Percentiles rank a stretch among this genome's conserved stretches.
Conservation (phyloP, 2,797 vertebrate species). For the Ctenopoma multispine region DNA sequence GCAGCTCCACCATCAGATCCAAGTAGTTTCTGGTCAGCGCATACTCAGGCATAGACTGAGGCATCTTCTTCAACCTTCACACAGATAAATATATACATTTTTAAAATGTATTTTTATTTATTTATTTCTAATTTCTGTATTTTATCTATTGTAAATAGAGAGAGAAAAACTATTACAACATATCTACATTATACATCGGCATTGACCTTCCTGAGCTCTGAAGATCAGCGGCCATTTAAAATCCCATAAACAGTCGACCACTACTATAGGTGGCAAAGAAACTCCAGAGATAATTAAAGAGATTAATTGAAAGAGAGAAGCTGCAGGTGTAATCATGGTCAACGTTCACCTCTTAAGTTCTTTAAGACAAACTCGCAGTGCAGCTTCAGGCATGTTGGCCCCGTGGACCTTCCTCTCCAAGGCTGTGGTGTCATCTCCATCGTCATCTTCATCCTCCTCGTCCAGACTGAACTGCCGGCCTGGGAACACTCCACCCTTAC, state of each 20-base stretch:
- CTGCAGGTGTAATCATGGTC: background rate
- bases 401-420: slow-evolving; percentile 92
- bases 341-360: slow-evolving; percentile 92
- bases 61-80: slow-evolving; percentile 96
- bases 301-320: no score
- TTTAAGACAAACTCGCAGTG: slow-evolving; percentile 93
- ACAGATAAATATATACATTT: slow-evolving; percentile 11
- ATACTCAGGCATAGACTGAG: slow-evolving; percentile 98
- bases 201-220: no score
- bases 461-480: slow-evolving; percentile 84
- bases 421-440: slow-evolving; percentile 88
- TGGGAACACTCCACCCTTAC: slow-evolving; percentile 84
- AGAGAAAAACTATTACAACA: no score
- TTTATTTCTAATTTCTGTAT: no score
- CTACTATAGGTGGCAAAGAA: background rate
- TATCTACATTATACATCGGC: no score
- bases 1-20: slow-evolving; percentile 97
- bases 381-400: slow-evolving; percentile 93
- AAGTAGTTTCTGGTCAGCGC: slow-evolving; percentile 96
- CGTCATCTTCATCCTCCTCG: slow-evolving; percentile 94
- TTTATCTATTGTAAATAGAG: no score
- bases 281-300: no score
- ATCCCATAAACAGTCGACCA: no score
- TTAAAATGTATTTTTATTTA: no score
- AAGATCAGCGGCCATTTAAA: no score